A percentile compares a stretch with the other conserved stretches of the same genome.
phyloP scores from a whole-genome alignment of 2,888 invertebrate species.

The Lasioglossum malachurum region DNA sequence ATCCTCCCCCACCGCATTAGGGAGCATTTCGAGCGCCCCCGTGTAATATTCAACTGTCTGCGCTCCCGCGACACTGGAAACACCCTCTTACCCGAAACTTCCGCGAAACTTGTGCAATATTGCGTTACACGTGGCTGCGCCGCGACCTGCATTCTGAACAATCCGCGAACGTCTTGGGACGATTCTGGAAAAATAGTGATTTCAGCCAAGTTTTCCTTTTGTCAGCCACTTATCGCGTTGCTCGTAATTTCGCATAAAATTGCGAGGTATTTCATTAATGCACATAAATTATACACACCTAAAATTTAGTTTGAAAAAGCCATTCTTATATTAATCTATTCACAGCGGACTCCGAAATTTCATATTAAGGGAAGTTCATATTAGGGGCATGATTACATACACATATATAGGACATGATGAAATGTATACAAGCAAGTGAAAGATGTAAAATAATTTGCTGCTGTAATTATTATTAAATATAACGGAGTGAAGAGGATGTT shows the following conservation, averaged over 20 bases:
- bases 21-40: slow-evolving; percentile 21
- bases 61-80: slow-evolving; percentile 44
- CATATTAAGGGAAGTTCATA: background rate
- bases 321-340: background rate
- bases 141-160: slow-evolving; percentile 42
- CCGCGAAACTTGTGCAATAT: slow-evolving; percentile 51
- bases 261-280: background rate
- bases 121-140: slow-evolving; percentile 49
- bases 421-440: background rate
- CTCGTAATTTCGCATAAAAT: background rate
- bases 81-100: slow-evolving; percentile 42
- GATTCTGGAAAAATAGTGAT: slow-evolving; percentile 34
- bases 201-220: background rate
- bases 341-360: background rate
- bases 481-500: background rate
- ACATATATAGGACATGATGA: background rate
- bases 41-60: slow-evolving; percentile 57
- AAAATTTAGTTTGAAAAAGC: background rate
- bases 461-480: background rate
- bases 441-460: background rate
- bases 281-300: background rate
- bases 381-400: background rate
- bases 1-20: slow-evolving; percentile 4
- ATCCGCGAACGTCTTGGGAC: slow-evolving; percentile 21
- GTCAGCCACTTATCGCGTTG: background rate